Percentiles rank a stretch among this genome's conserved stretches.
Evolutionary conservation across 2,797 vertebrate species (phyloP).

Genomic region (Mastacembelus armatus): DNA sequence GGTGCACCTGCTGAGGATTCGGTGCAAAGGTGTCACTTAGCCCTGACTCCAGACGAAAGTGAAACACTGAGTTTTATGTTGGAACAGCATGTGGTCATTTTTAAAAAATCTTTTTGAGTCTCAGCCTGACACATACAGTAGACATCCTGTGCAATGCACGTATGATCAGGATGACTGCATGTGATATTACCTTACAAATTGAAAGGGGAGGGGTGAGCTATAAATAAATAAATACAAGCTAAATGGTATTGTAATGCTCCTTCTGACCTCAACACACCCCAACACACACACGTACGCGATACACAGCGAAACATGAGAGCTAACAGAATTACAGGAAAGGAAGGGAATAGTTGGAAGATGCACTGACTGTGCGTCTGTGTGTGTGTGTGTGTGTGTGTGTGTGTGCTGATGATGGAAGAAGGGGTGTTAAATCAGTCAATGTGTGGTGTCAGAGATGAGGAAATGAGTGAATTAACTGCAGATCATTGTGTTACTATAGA

Average conservation of each 20-base stretch:
- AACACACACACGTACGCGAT: neutral
- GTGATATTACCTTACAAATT: constrained; percentile 75
- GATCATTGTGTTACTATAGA: no score
- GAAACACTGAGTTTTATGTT: constrained; percentile 43
- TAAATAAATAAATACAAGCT: constrained; percentile 77
- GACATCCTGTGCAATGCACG: constrained; percentile 29
- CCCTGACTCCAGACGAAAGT: constrained; percentile 62
- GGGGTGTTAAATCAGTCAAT: no score
- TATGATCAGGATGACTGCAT: constrained; percentile 45
- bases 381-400: no score
- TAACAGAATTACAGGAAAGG: constrained; percentile 18
- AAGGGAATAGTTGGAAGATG: neutral
- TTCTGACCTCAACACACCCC: constrained; percentile 10
- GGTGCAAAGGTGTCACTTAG: constrained; percentile 65
- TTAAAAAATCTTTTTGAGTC: neutral
- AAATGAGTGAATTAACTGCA: no score
- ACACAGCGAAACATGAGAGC: constrained; percentile 25
- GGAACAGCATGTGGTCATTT: neutral
- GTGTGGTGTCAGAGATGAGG: no score
- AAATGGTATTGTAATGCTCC: constrained; percentile 55
- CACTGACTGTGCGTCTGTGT: neutral
- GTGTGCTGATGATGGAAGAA: no score
- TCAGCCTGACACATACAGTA: constrained; percentile 27
- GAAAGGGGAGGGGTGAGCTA: constrained; percentile 76
- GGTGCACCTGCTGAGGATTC: constrained; percentile 64